These are phyloP conservation scores for Drosophila sulfurigaster DNA, from an alignment of 1,140 invertebrate genomes.

Conservation along the genomic window DNA sequence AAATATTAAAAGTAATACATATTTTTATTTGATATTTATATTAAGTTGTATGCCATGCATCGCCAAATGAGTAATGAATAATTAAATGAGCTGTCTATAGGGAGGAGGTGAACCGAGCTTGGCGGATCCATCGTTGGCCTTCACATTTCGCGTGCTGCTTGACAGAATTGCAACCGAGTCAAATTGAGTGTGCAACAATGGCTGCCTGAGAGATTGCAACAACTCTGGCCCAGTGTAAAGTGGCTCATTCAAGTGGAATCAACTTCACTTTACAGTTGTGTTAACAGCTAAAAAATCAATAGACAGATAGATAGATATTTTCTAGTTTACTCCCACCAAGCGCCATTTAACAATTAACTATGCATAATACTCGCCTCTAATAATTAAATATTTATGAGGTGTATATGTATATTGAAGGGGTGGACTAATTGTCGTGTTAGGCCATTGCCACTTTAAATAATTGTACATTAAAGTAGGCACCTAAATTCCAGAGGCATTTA, in stretches of 20 bases:
- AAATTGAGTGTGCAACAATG: constrained; percentile 50
- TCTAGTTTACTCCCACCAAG: constrained; percentile 5
- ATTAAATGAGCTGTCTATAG: constrained; percentile 13
- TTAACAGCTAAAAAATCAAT: constrained; percentile 4
- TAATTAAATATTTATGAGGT: not conserved
- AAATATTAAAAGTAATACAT: constrained; percentile 1
- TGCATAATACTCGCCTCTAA: not conserved
- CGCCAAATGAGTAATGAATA: constrained; percentile 13
- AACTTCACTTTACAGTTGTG: constrained; percentile 3
- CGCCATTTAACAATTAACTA: constrained; percentile 5
- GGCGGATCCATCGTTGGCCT: constrained; percentile 36
- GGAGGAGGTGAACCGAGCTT: constrained; percentile 13
- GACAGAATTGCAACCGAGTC: constrained; percentile 47
- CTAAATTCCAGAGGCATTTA: not conserved
- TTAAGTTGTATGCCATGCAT: constrained; percentile 7
- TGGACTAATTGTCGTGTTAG: not conserved
- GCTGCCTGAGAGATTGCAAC: constrained; percentile 33
- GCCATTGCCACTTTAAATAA: not conserved
- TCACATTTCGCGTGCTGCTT: constrained; percentile 53
- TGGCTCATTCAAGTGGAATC: constrained; percentile 12
- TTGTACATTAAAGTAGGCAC: not conserved
- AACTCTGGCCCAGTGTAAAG: constrained; percentile 17
- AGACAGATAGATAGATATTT: not conserved
- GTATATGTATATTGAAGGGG: not conserved
- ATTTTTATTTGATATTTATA: constrained; percentile 5